Evolutionary conservation across 2,797 vertebrate genomes (phyloP), one percentile per base, ranked within the genome.

Genomic region (Lithobates pipiens): DNA sequence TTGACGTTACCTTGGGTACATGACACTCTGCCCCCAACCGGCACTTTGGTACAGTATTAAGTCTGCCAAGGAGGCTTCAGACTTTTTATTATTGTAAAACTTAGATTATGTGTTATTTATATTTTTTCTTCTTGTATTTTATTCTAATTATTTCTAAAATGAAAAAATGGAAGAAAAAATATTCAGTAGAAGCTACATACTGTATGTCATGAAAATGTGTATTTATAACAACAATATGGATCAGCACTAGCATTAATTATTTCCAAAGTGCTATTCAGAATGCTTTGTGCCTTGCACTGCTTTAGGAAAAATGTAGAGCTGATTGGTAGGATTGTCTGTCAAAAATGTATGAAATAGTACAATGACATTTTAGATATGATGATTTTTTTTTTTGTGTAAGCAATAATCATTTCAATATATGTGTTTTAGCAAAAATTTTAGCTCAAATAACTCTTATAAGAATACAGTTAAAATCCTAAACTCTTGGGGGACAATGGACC

Each of bases 1-100:
- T 95, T 96, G 97, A 96, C 97, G 98, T 98, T 99, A 95, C 98
- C 98, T 99, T 99, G 98, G 95, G 96, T 99, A 97, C 98, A 99
- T 99, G 98, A 99, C 96, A 97, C 96, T 97, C 97, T 97, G 97
- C 97, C 96, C 97, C 96, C 92, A 97, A 97, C 97, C 97, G 97
- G 95, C 92, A 96, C 94, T 95, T 94, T 95, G 92, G 90, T 91
- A 67, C 89, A 91, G 91, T 92, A 92, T 39, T 91, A 91, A 87
- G 89, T 89, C 1, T 78, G 88, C 93, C 91, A 91, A 42, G 36
- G 92, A 91, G 95, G 94, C 92, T 92, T 91, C 32, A 89, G 93
- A 92, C 92, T 57, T 18, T 91, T 92, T 91, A 85, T 67, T 29
- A 91, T 90, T 92, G 91, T 93, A 90, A 91, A 87, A 85, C 73